Evolutionary conservation across 2,888 invertebrate species (phyloP), one percentile per base, ranked within the genome.

Genomic region (Netelia virgata): DNA sequence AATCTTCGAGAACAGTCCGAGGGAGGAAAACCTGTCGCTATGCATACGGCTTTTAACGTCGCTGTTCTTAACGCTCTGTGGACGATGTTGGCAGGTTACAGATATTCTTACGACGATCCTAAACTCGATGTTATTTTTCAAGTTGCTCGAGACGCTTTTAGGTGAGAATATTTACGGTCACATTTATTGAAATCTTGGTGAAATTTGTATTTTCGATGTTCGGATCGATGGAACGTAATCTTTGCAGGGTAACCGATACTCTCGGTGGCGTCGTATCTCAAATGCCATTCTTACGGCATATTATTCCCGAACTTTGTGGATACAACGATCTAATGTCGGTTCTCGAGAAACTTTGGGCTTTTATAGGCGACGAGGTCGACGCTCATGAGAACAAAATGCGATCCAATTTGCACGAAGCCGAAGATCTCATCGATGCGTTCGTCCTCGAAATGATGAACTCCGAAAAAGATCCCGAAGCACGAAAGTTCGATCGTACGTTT

Each of bases 251-350:
- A 14, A 95, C 95, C 82, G 95, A 96, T 64, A 95, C 96, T 91
- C 95, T 96, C 3, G 97, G 97, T 1, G 97, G 97, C 0, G 90
- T 96, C 80, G 91, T 97, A 9, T 96, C 96, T 87, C 96, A 96
- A 87, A 93, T 96, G 90, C 97, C 97, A 0, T 95, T 96, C 93
- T 92, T 96, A 76, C 94, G 97, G 77, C 95, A 95, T 89, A 86
- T 97, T 9, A 95, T 95, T 3, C 97, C 97, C 0, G 94, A 95
- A 81, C 89, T 94, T 23, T 95, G 95, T 74, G 97, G 96, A 0
- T 97, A 96, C 91, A 94, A 94, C 0, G 92, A 95, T 10, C 94
- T 96, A 20, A 93, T 94, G 72, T 92, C 92, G 8, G 94, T 95
- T 41, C 94, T 96, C 77, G 86, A 92, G 16, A 94, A 95, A 86